Conservation (phyloP, 1,140 invertebrate genomes). For the Nomia melanderi region DNA sequence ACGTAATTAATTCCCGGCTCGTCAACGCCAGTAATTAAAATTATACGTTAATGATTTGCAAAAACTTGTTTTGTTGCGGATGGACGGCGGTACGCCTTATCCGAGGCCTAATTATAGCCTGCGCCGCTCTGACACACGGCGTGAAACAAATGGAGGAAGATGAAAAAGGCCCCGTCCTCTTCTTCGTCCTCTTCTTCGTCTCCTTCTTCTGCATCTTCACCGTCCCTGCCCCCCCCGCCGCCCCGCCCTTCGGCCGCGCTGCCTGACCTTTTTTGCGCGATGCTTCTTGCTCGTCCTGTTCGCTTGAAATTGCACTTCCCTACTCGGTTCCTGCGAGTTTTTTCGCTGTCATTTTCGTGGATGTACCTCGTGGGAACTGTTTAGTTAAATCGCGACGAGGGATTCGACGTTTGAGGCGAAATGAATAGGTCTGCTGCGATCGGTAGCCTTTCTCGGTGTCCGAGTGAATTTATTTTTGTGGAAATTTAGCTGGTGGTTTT, state of each 20-base stretch:
- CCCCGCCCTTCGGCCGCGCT: neutral
- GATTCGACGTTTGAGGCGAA: no score
- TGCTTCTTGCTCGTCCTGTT: neutral
- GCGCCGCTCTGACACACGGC: conserved; percentile 35
- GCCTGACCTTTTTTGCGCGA: neutral
- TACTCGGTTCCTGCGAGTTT: neutral
- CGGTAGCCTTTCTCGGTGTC: no score
- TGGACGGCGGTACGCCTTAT: conserved; percentile 67
- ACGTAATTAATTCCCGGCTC: conserved; percentile 78
- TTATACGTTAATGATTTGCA: conserved; percentile 76
- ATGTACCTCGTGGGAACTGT: neutral
- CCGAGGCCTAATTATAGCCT: conserved; percentile 73
- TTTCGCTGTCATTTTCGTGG: neutral
- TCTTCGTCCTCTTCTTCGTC: neutral
- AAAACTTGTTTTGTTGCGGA: conserved; percentile 76
- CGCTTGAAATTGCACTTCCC: neutral
- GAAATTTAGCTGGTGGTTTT: no score
- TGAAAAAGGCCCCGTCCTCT: conserved; percentile 55
- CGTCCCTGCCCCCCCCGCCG: neutral
- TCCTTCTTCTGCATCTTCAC: neutral
- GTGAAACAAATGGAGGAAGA: conserved; percentile 68
- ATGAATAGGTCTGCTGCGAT: no score
- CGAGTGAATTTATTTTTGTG: no score
- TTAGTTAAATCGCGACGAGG: neutral
- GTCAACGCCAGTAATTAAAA: conserved; percentile 77